Base-by-base conservation (phyloP, 35 echinoderm and acorn worm genomes). In the Apostichopus parvimensis region DNA sequence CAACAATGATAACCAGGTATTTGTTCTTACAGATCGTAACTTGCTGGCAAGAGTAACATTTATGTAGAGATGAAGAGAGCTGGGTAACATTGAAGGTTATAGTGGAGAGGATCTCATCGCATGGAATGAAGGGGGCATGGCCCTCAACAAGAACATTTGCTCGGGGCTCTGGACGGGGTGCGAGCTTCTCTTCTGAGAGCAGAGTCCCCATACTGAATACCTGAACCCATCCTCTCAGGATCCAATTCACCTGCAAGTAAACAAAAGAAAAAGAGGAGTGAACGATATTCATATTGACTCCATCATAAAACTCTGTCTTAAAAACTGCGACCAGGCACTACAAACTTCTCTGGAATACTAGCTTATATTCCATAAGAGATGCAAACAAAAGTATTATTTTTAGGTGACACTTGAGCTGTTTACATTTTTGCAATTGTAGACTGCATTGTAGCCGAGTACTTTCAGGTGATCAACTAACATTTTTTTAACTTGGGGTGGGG, bases 221-320 rank as follows among this genome's bases (percentile, higher is more conserved):
- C 97, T 72, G 97, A 99, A 56, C 97, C 97, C 97, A 99, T 99
- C 64, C 97, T 94, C 85, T 99, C 97, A 17, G 97, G 97, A 57
- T 99, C 97, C 20, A 99, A 77, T 83, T 99, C 97, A 96, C 97
- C 97, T 99, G 77, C 13, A 92, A 65, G 56, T 21, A 34, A 88
- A 73, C 5, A 75, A 75, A 75, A n/a, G 1, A 18, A 22, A 75
- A n/a, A 6, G 6, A 75, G 7, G 58, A 61, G 58, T 45, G 34
- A 45, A 45, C 0, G 34, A 45, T 3, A 3, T 45, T 45, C 4
- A 45, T 3, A 45, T 45, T 45, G 34, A 45, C 34, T 45, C 34
- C 34, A 45, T 45, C 34, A 45, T 45, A 45, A 3, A 45, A 45
- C 2, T 45, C 2, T 45, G 34, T 45, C 34, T 45, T 45, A 45